Base-by-base conservation (phyloP, 92 coral and sea anemone species). In the Heliopora coerulea region DNA sequence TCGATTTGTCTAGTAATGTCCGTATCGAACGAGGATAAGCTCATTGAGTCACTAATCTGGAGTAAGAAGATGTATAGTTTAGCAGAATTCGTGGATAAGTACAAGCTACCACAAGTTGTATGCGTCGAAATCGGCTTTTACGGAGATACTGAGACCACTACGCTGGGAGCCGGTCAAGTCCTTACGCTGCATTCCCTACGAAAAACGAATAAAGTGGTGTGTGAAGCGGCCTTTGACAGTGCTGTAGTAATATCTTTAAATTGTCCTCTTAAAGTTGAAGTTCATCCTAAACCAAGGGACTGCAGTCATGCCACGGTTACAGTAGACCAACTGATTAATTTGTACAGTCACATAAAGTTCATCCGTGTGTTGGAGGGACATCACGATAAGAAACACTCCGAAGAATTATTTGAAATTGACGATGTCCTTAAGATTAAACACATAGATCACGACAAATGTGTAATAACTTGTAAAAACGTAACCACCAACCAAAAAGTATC, bases 61-160 rank as follows among this genome's bases (percentile, higher is more conserved):
- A 89, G 89, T 31, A 82, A 85, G 9, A 79, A 80, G 18, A 90
- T 83, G 68, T 86, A 84, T 79, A 80, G 70, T 21, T 58, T 92
- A 11, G 69, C 70, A 26, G 91, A 87, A 18, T 92, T 89, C 60
- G 96, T 92, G 42, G 96, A 87, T 28, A 88, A 86, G 33, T 89
- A 80, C 70, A 75, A 81, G n/a, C 82, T 87, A 8, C 97, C 97
- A 2, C 97, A 89, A 81, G 78, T 92, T 63, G 97, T 89, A 21
- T 83, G 83, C 27, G 97, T 92, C 12, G 88, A 87, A 26, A 88
- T 82, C 42, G 97, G 97, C 32, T 92, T 87, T 72, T 92, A 84
- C 28, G 96, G 92, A 8, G 92, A 89, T 0, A 83, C 81, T 7
- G 97, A 92, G 46, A 88, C 85, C 14, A 87, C 97, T 42, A 89